Base-by-base conservation (phyloP, 2,888 invertebrate genomes). In the Trichogramma dendrolimi region DNA sequence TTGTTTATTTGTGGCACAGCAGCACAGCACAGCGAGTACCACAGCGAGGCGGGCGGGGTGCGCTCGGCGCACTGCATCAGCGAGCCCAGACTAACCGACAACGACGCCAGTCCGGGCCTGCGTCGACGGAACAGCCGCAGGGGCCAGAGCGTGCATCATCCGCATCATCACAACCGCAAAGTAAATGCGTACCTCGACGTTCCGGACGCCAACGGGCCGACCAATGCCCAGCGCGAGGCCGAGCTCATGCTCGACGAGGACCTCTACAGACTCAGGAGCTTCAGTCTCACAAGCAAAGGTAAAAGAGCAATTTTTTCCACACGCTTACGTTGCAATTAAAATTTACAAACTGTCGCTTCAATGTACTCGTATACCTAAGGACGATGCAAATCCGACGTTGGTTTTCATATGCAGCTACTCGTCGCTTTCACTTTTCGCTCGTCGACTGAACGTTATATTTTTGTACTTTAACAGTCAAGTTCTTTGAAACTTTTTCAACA, bases 251-350 rank as follows among this genome's bases (percentile, higher is more conserved):
- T 89, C 58, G 92, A 92, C 73, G 92, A 92, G 73, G 93, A 94
- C 80, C 89, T 91, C 67, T 94, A 94, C 81, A 85, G 94, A 68
- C 86, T 96, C 73, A 86, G 96, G 73, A 93, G 94, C 70, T 97
- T 97, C 84, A 92, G 92, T 81, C 90, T 90, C 81, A 91, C 94
- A 72, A 87, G 90, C 72, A 96, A 96, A 86, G 92, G 92, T 87
- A 85, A 85, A 86, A 64, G 46, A 10, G 8, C 8, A 3, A 46
- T 46, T 46, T 2, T 46, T 46, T 46, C 2, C 38, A 27, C 27
- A 40, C 10, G 40, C 6, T 53, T n/a, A 53, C 4, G 7, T 27
- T 27, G 27, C 27, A 27, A 27, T 27, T 27, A 27, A 27, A 27
- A 27, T 27, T 27, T 27, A 27, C 27, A 27, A 27, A 27, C 14